Percentiles rank a stretch among this genome's conserved stretches.
Conservation (phyloP, 2,113 vertebrate genomes). For the Sclerurus mexicanus region DNA sequence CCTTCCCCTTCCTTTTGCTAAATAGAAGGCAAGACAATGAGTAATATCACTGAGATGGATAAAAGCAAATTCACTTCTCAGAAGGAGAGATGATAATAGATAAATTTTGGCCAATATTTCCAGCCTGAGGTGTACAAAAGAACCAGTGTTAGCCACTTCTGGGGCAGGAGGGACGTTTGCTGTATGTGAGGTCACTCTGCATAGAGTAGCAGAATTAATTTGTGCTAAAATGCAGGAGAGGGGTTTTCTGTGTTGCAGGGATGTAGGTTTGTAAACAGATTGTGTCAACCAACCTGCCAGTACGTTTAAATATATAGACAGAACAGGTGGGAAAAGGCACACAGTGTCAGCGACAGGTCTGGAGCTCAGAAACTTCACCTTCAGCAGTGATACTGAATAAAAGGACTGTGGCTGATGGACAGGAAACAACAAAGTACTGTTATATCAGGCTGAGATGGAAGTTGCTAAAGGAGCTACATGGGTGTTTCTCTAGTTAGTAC, state of each 20-base stretch:
- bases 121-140: not conserved
- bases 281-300: not conserved
- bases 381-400: not conserved
- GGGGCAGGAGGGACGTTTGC: not conserved
- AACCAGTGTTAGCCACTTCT: not conserved
- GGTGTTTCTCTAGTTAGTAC: not conserved
- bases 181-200: not conserved
- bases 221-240: not conserved
- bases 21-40: not conserved
- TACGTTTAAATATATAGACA: not conserved
- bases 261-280: not conserved
- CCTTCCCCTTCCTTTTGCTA: not conserved
- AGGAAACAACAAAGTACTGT: not conserved
- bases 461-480: not conserved
- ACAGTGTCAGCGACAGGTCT: not conserved
- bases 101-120: not conserved
- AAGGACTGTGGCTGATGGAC: not conserved
- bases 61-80: not conserved
- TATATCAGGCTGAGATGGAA: not conserved
- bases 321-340: not conserved
- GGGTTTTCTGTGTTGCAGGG: not conserved
- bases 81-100: not conserved
- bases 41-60: not conserved
- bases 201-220: not conserved
- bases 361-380: not conserved